These are phyloP conservation scores for Itoplectis maculator DNA, from an alignment of 2,888 invertebrate genomes.

Conservation along the genomic window DNA sequence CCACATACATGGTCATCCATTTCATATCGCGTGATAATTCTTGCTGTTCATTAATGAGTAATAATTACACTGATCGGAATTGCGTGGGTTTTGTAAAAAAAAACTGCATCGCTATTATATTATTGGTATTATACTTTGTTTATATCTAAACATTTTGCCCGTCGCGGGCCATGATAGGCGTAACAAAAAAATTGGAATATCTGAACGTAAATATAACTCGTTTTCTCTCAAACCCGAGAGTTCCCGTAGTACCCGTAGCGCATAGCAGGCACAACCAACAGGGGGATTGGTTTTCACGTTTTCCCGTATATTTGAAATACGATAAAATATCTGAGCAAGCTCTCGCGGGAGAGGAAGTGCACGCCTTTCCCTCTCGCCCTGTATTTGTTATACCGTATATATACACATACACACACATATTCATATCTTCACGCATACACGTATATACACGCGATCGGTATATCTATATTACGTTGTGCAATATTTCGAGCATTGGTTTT, in stretches of 20 bases:
- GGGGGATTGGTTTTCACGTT: conserved; percentile 61
- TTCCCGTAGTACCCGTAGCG: conserved; percentile 25
- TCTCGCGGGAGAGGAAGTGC: conserved; percentile 54
- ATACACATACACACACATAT: not conserved
- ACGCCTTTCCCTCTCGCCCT: not conserved
- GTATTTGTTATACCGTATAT: conserved; percentile 25
- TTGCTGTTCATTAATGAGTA: too few relatives aligned
- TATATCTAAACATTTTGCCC: conserved; percentile 13
- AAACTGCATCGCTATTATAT: not conserved
- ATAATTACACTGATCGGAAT: not conserved
- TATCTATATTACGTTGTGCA: conserved; percentile 16
- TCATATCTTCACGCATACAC: not conserved
- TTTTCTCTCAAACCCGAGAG: conserved; percentile 40
- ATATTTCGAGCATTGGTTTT: conserved; percentile 57
- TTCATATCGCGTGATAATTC: too few relatives aligned
- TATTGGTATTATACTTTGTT: not conserved
- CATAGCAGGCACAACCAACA: conserved; percentile 39
- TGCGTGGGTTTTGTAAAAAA: not conserved
- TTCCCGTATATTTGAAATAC: conserved; percentile 58
- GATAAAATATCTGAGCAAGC: conserved; percentile 64
- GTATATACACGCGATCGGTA: conserved; percentile 7
- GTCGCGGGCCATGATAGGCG: conserved; percentile 35
- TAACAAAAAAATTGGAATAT: conserved; percentile 43
- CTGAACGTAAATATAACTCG: conserved; percentile 45
- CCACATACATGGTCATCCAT: too few relatives aligned